Evolutionary conservation across 2,113 vertebrate species (phyloP), one percentile per base, ranked within the genome.

Genomic region (Plotosus lineatus): DNA sequence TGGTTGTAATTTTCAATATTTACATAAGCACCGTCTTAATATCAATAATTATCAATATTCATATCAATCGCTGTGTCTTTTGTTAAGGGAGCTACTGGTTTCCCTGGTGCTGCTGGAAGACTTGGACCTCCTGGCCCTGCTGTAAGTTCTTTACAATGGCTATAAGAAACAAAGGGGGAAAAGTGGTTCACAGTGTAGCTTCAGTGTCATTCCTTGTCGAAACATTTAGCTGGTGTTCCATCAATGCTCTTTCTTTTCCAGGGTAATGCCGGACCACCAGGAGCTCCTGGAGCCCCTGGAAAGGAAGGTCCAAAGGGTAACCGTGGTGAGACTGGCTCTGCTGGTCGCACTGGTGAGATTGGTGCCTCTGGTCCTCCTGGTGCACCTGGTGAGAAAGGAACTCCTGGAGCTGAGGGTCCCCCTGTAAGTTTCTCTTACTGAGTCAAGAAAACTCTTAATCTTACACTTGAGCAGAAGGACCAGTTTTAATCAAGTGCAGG

Each of bases 271-370:
- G 97, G 97, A 73, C 93, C 97, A 56, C 91, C 96, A 1, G 97
- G 97, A 68, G 93, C 96, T 28, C 1, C 94, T 23, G 97, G 97
- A 84, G 91, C 93, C 10, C 12, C n/a, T 84, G 97, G 97, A 83
- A 98, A 99, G 89, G 97, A 99, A 84, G 97, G 97, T 17, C 86
- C 87, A 85, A 99, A 99, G 94, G 97, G 97, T 88, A 90, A 94
- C 88, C 97, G 97, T 69, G 97, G 97, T 94, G 97, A 99, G 89
- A 97, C 97, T 40, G 97, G 97, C 87, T 92, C 95, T 15, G 90
- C 94, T 75, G 97, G 97, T 75, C 97, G 97, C 78, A 63, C 95
- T 8, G 97, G 97, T 86, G 97, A 99, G 84, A 74, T 94, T 0
- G 97, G 97, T 21, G 89, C 94, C 58, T 89, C 94, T 75, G 97